Conservation (phyloP, 2,888 invertebrate genomes). For the Argyresthia albistria region DNA sequence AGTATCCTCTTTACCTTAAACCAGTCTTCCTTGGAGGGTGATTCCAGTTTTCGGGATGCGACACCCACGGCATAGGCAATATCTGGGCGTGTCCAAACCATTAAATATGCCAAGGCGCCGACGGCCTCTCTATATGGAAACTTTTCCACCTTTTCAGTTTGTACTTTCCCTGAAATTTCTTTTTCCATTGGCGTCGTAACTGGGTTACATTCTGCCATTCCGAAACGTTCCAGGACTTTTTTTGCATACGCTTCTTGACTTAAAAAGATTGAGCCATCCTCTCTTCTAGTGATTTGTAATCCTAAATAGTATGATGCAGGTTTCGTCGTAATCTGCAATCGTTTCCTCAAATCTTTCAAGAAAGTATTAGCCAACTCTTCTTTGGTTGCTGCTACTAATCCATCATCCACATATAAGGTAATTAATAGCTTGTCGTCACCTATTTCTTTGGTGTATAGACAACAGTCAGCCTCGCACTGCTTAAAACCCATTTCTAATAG, state of each 20-base stretch:
- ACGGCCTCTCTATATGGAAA: conserved; percentile 6
- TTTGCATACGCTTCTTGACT: conserved; percentile 1
- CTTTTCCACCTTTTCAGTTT: background rate
- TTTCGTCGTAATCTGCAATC: background rate
- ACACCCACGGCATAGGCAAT: conserved; percentile 5
- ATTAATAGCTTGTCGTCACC: background rate
- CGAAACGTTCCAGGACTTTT: conserved; percentile 2
- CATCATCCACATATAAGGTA: conserved; percentile 5
- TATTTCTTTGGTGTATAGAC: background rate
- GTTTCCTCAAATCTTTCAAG: background rate
- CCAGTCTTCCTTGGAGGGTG: conserved; percentile 1
- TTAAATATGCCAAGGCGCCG: conserved; percentile 4
- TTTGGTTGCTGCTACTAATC: conserved; percentile 5
- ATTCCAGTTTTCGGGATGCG: conserved; percentile 3
- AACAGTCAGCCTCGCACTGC: conserved; percentile 1
- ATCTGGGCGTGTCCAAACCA: conserved; percentile 5
- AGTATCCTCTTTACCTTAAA: conserved; percentile 7
- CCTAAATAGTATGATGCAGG: conserved; percentile 2
- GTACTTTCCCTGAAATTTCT: background rate
- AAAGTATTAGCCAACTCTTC: background rate
- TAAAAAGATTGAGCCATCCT: background rate
- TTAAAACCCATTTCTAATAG: background rate
- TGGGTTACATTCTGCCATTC: conserved; percentile 4
- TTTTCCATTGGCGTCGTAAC: conserved; percentile 5
- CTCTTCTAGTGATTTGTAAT: background rate